Conservation (phyloP, 1,140 invertebrate genomes). For the Anthonomus grandis region DNA sequence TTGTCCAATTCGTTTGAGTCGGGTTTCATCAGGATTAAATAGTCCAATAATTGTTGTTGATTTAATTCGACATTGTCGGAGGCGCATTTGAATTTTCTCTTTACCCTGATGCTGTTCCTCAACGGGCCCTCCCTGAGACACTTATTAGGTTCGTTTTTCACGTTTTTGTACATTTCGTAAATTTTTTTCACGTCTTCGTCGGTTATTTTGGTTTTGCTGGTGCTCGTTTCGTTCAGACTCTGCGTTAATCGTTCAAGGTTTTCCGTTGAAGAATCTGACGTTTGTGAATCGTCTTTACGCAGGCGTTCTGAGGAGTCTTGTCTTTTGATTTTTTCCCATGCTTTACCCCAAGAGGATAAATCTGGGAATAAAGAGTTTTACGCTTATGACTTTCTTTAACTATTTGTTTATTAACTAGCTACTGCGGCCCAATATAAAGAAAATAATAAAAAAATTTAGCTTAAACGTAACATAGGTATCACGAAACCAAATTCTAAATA, state of each 20-base stretch:
- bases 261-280: not conserved
- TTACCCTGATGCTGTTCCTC: conserved; percentile 7
- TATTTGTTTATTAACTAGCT: no score
- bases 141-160: conserved; percentile 10
- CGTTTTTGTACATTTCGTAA: conserved; percentile 33
- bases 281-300: not conserved
- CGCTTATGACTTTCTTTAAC: no score
- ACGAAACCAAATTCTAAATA: no score
- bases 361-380: no score
- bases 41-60: conserved; percentile 38
- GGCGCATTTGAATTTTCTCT: conserved; percentile 31
- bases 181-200: conserved; percentile 29
- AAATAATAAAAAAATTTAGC: no score
- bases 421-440: no score
- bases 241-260: conserved; percentile 4
- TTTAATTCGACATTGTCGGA: conserved; percentile 36
- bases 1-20: conserved; percentile 34
- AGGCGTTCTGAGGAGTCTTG: conserved; percentile 55
- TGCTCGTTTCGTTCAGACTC: conserved; percentile 8
- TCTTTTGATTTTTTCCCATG: conserved; percentile 61
- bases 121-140: conserved; percentile 8
- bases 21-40: conserved; percentile 38
- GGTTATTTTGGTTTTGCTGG: conserved; percentile 12
- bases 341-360: conserved; percentile 63
- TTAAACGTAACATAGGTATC: no score